Evolutionary conservation across 2,113 vertebrate genomes (phyloP).

Genomic region (Nettapus auritus): DNA sequence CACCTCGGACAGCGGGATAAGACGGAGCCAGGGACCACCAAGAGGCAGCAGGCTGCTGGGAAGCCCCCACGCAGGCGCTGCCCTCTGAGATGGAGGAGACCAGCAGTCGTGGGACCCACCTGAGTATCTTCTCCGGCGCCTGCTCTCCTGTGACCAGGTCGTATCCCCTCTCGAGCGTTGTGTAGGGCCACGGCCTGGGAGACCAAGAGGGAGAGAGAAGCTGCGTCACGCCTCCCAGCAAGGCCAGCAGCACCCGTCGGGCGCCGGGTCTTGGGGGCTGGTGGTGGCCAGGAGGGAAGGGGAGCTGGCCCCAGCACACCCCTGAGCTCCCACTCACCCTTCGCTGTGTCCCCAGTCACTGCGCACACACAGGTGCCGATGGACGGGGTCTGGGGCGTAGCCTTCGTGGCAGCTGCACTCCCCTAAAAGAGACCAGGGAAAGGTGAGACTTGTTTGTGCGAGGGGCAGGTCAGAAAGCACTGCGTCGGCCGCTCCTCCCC

Average conservation of each 20-base stretch:
- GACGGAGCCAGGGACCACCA: neutral
- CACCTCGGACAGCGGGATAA: neutral
- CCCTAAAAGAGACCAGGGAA: slow-evolving; percentile 76
- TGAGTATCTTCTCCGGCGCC: slow-evolving; percentile 96
- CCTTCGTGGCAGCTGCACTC: slow-evolving; percentile 98
- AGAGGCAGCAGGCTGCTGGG: neutral
- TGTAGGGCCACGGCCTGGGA: slow-evolving; percentile 95
- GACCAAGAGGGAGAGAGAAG: neutral
- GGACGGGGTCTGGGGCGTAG: slow-evolving; percentile 89
- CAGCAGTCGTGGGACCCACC: slow-evolving; percentile 76
- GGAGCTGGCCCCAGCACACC: neutral
- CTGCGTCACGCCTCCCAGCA: neutral
- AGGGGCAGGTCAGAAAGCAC: neutral
- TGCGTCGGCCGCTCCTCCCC: accelerated
- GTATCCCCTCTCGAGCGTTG: slow-evolving; percentile 93
- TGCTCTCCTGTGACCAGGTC: slow-evolving; percentile 97
- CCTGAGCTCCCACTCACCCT: slow-evolving; percentile 82
- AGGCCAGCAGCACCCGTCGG: accelerated
- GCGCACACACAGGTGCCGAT: slow-evolving; percentile 92
- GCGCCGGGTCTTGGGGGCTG: accelerated
- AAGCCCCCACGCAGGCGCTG: neutral
- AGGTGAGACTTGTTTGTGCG: slow-evolving; percentile 27
- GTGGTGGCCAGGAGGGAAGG: accelerated
- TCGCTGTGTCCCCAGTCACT: slow-evolving; percentile 98
- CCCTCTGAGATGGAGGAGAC: accelerated